Evolutionary conservation across 53 echinoderm and acorn worm genomes (phyloP).

Genomic region (Astropecten irregularis): DNA sequence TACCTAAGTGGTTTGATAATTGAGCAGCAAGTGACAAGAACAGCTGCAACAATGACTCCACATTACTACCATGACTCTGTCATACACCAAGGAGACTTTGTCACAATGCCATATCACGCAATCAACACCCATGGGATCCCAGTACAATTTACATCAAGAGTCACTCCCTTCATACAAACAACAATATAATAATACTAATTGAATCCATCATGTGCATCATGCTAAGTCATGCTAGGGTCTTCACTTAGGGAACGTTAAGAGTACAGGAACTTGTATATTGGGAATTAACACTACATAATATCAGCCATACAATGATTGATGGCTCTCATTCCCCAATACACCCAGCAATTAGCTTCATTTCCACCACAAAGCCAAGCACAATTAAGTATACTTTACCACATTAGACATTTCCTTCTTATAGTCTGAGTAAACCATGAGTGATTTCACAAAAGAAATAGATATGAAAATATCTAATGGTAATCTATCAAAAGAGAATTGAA

Average conservation of each 20-base stretch:
- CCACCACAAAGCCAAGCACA: slow-evolving; percentile 18
- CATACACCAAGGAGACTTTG: slow-evolving; percentile 32
- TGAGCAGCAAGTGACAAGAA: slow-evolving; percentile 37
- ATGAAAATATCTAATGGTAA: no score
- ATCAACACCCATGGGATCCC: slow-evolving; percentile 18
- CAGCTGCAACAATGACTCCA: slow-evolving; percentile 55
- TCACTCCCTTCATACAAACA: background rate
- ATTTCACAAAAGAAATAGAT: no score
- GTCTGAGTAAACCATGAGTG: no score
- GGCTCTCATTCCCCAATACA: background rate
- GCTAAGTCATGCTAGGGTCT: slow-evolving; percentile 28
- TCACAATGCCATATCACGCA: slow-evolving; percentile 56
- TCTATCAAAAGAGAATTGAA: no score
- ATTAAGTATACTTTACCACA: background rate
- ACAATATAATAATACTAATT: slow-evolving; percentile 23
- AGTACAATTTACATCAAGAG: slow-evolving; percentile 1
- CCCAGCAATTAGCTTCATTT: slow-evolving; percentile 30
- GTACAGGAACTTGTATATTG: slow-evolving; percentile 43
- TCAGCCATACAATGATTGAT: background rate
- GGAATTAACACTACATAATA: slow-evolving; percentile 26
- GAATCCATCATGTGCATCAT: slow-evolving; percentile 40
- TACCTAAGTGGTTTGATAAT: slow-evolving; percentile 47
- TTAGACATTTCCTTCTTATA: background rate
- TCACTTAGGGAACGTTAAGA: background rate
- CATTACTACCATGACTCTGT: slow-evolving; percentile 38